These are phyloP conservation scores for Hyla sarda DNA, from an alignment of 2,113 vertebrate species.

Conservation along the genomic window DNA sequence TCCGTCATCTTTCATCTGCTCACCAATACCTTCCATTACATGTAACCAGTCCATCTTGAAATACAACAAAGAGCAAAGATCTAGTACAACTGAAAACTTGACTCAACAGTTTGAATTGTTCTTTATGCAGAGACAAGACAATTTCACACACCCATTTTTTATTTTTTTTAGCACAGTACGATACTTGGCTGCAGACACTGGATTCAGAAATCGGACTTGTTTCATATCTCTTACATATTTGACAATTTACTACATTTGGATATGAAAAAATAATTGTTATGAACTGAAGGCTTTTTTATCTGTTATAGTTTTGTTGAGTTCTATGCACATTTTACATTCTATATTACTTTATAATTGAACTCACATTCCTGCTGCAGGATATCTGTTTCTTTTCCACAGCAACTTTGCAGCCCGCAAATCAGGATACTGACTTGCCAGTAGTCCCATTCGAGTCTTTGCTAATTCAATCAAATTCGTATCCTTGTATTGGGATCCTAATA, in stretches of 20 bases:
- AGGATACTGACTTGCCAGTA: no score
- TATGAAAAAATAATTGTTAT: background rate
- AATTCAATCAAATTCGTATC: no score
- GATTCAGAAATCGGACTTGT: background rate
- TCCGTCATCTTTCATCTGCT: background rate
- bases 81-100: conserved; percentile 2
- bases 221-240: background rate
- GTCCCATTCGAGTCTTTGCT: no score
- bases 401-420: no score
- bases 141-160: background rate
- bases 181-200: background rate
- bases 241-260: background rate
- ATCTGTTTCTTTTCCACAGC: no score
- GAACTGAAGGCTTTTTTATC: background rate
- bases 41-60: background rate
- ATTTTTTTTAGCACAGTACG: background rate
- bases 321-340: no score
- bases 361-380: no score
- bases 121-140: background rate
- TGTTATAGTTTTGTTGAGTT: background rate
- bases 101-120: background rate
- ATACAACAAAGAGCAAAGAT: background rate
- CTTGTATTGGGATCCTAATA: no score
- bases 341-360: no score
- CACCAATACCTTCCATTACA: background rate